Evolutionary conservation across 2,888 invertebrate species (phyloP).

Genomic region (Xanthorhoe designata): DNA sequence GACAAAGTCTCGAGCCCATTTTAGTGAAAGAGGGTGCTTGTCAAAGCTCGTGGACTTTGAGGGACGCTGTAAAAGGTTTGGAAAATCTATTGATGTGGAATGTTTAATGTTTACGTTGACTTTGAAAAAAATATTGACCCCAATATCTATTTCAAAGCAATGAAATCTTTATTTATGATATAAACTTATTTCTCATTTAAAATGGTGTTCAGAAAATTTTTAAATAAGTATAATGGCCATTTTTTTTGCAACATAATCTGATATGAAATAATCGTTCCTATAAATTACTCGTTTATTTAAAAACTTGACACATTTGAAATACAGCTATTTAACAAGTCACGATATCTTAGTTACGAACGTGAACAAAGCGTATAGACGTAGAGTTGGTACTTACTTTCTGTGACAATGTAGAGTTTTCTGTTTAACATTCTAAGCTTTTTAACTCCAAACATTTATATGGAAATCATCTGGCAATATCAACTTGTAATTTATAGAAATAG

Average conservation of each 20-base stretch:
- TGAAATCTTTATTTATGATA: too few species aligned
- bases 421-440: background rate
- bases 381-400: too few species aligned
- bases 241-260: background rate
- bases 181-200: too few species aligned
- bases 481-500: background rate
- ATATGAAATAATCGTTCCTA: too few species aligned
- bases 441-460: background rate
- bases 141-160: background rate
- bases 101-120: conserved; percentile 50
- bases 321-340: too few species aligned
- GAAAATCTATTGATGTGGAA: conserved; percentile 63
- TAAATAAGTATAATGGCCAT: too few species aligned
- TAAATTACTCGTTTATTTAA: too few species aligned
- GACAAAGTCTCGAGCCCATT: conserved; percentile 69
- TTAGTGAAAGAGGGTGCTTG: conserved; percentile 60
- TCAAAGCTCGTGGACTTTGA: conserved; percentile 67
- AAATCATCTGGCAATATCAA: background rate
- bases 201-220: too few species aligned
- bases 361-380: too few species aligned
- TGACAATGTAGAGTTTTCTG: background rate
- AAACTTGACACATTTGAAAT: too few species aligned
- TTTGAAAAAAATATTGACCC: background rate
- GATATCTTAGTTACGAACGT: too few species aligned
- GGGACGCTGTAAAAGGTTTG: conserved; percentile 65